Evolutionary conservation across 2,888 invertebrate species (phyloP).

Genomic region (Melitaea athalia): DNA sequence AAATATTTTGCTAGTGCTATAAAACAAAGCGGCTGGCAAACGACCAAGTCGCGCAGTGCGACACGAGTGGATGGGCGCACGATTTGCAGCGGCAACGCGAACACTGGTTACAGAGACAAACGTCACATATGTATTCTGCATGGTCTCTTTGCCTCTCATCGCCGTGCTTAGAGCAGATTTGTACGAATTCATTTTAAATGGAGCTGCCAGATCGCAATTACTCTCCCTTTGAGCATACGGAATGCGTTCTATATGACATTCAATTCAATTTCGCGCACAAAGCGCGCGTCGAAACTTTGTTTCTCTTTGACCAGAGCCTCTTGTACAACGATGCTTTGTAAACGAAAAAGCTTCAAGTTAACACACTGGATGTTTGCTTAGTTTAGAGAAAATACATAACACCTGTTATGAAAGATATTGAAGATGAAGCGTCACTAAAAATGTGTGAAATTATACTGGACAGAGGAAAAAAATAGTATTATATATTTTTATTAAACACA

Average conservation of each 20-base stretch:
- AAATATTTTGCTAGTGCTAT: slow-evolving; percentile 74
- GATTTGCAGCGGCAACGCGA: slow-evolving; percentile 60
- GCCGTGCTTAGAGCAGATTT: slow-evolving; percentile 66
- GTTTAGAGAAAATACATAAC: slow-evolving; percentile 24
- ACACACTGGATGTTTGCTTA: slow-evolving; percentile 50
- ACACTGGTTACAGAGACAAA: slow-evolving; percentile 44
- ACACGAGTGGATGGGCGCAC: slow-evolving; percentile 71
- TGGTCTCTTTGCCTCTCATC: slow-evolving; percentile 46
- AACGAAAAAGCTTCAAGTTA: slow-evolving; percentile 59
- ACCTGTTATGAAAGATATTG: slow-evolving; percentile 5
- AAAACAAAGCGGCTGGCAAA: slow-evolving; percentile 78
- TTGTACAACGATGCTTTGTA: slow-evolving; percentile 69
- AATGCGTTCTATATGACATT: slow-evolving; percentile 77
- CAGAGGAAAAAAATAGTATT: no score
- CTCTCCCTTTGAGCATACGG: slow-evolving; percentile 76
- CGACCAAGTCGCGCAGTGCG: slow-evolving; percentile 70
- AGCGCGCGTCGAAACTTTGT: slow-evolving; percentile 72
- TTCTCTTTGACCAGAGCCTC: slow-evolving; percentile 72
- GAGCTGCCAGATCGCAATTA: slow-evolving; percentile 77
- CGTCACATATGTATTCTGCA: slow-evolving; percentile 45
- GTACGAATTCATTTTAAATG: slow-evolving; percentile 78
- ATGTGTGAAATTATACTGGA: no score
- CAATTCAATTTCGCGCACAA: slow-evolving; percentile 78
- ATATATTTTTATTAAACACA: no score
- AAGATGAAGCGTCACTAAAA: neutral